Percentiles rank a stretch among this genome's conserved stretches.
These are phyloP conservation scores for Nematostella vectensis DNA, from an alignment of 92 coral and sea anemone species.

Conservation along the genomic window DNA sequence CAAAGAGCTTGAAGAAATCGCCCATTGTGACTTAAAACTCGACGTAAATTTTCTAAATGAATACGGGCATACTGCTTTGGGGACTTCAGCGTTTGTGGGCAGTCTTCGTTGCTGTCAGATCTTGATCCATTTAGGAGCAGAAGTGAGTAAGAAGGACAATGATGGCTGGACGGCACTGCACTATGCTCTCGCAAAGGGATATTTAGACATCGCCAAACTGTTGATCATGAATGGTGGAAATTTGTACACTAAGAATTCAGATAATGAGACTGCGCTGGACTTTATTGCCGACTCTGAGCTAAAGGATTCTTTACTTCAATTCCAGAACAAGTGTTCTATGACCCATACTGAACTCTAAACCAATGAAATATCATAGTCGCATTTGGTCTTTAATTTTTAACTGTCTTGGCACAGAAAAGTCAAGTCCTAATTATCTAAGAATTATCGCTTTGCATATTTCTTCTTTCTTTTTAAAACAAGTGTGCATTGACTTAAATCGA, in stretches of 20 bases:
- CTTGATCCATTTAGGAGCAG: conserved; percentile 61
- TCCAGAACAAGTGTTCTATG: conserved; percentile 30
- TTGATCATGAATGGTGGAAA: conserved; percentile 68
- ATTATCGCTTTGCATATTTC: neutral
- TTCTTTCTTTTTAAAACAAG: no score
- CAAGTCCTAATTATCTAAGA: neutral
- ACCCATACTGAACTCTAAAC: conserved; percentile 11
- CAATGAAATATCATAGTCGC: no score
- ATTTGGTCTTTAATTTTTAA: no score
- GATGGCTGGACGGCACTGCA: conserved; percentile 96
- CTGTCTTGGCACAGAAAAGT: neutral
- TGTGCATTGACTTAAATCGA: no score
- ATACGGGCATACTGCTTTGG: conserved; percentile 68
- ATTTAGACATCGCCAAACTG: conserved; percentile 63
- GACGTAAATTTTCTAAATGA: conserved; percentile 64
- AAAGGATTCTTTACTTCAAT: conserved; percentile 19
- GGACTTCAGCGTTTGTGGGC: conserved; percentile 80
- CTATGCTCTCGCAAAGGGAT: conserved; percentile 74
- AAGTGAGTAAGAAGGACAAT: conserved; percentile 45
- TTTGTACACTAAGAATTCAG: conserved; percentile 37
- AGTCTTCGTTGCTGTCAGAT: conserved; percentile 57
- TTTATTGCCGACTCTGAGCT: conserved; percentile 54
- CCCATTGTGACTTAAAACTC: conserved; percentile 20
- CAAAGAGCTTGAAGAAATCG: conserved; percentile 52
- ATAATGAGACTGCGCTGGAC: conserved; percentile 67